These are phyloP conservation scores for Cotesia glomerata DNA, from an alignment of 1,140 invertebrate genomes.

Conservation along the genomic window DNA sequence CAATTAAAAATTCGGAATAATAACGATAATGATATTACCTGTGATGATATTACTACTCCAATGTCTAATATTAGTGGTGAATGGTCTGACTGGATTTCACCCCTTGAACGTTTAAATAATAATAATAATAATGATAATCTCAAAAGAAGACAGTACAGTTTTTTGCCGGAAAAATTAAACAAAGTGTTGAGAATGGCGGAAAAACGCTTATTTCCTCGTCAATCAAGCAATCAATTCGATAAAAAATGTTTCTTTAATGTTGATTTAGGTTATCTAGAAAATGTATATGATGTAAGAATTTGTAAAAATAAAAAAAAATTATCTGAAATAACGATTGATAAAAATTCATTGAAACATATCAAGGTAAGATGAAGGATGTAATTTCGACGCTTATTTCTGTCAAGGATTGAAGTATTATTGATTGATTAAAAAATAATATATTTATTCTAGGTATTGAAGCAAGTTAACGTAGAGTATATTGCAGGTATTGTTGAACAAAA, in stretches of 20 bases:
- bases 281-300: background rate
- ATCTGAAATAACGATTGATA: slow-evolving; percentile 14
- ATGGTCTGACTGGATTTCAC: slow-evolving; percentile 8
- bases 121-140: background rate
- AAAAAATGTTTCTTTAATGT: background rate
- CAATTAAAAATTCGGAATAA: background rate
- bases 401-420: too few species aligned
- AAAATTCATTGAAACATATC: slow-evolving; percentile 3
- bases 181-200: background rate
- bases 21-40: background rate
- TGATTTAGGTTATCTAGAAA: background rate
- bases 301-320: background rate
- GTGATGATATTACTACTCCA: background rate
- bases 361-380: background rate
- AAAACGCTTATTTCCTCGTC: background rate
- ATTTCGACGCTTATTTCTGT: background rate
- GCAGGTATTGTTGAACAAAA: slow-evolving; percentile 44
- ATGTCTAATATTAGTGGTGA: background rate
- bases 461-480: slow-evolving; percentile 59
- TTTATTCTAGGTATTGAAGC: slow-evolving; percentile 49
- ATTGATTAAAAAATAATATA: slow-evolving; percentile 7
- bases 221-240: background rate
- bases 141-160: background rate
- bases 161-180: slow-evolving; percentile 14
- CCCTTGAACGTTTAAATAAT: background rate